Conservation (phyloP, 1,140 invertebrate genomes). For the Bilobella aurantiaca region DNA sequence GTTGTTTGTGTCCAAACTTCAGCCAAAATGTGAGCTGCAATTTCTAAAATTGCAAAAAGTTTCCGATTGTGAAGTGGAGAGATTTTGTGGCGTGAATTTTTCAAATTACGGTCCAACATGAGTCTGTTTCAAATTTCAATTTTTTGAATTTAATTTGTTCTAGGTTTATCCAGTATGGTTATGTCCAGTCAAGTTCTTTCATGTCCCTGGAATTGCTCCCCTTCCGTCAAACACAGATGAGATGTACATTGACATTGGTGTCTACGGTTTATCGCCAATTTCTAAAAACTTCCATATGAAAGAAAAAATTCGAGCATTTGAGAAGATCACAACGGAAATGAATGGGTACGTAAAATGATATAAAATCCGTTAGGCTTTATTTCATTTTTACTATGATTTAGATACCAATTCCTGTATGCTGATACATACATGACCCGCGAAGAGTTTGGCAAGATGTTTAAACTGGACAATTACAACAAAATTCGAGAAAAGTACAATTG, state of each 20-base stretch:
- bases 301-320: background rate
- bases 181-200: constrained; percentile 68
- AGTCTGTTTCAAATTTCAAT: background rate
- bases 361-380: background rate
- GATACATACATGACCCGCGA: constrained; percentile 62
- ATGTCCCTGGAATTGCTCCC: constrained; percentile 50
- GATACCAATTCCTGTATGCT: constrained; percentile 77
- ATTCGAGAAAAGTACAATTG: constrained; percentile 51
- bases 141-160: background rate
- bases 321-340: background rate
- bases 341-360: background rate
- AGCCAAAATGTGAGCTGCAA: too few relatives aligned
- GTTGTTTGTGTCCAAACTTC: too few relatives aligned
- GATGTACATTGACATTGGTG: constrained; percentile 11
- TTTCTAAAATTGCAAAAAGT: too few relatives aligned
- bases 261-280: constrained; percentile 6
- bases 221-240: background rate
- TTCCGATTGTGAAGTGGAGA: too few relatives aligned
- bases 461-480: constrained; percentile 62
- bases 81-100: too few relatives aligned
- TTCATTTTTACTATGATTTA: constrained; percentile 28
- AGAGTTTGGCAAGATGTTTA: constrained; percentile 71
- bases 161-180: constrained; percentile 63
- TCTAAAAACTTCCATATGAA: background rate
- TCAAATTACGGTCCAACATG: too few relatives aligned